These are phyloP conservation scores for Teleopsis dalmanni DNA, from an alignment of 1,140 invertebrate genomes.

Conservation along the genomic window DNA sequence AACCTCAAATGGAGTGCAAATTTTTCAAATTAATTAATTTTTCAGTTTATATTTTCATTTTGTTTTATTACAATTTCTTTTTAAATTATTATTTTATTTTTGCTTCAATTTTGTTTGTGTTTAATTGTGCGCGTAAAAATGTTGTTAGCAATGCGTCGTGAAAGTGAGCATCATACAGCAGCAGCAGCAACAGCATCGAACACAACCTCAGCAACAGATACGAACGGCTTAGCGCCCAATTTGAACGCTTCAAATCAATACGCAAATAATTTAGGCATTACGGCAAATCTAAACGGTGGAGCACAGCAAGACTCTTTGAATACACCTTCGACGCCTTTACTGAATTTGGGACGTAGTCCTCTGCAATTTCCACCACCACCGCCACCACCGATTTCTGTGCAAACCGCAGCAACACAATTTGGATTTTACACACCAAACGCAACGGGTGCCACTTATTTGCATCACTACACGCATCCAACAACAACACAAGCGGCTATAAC, in stretches of 20 bases:
- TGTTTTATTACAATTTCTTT: conserved; percentile 19
- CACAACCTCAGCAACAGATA: background rate
- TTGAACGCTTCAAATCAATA: conserved; percentile 8
- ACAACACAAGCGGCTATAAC: background rate
- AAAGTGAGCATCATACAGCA: conserved; percentile 36
- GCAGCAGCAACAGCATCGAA: conserved; percentile 5
- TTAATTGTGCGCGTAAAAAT: conserved; percentile 28
- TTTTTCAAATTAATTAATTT: conserved; percentile 13
- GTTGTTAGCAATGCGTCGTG: conserved; percentile 46
- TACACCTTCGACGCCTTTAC: conserved; percentile 31
- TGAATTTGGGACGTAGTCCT: conserved; percentile 28
- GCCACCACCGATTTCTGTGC: conserved; percentile 20
- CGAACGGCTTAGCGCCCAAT: conserved; percentile 3
- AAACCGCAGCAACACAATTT: conserved; percentile 12
- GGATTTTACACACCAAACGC: conserved; percentile 21
- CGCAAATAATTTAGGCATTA: conserved; percentile 2
- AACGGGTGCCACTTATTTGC: conserved; percentile 11
- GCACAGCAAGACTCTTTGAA: conserved; percentile 27
- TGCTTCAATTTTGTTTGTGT: conserved; percentile 1
- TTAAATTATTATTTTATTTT: conserved; percentile 8
- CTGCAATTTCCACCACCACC: conserved; percentile 26
- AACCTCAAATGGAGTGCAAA: conserved; percentile 35
- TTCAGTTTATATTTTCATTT: conserved; percentile 16
- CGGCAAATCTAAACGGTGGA: conserved; percentile 13
- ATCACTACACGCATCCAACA: conserved; percentile 9